Evolutionary conservation across 2,888 invertebrate species (phyloP), one percentile per base, ranked within the genome.

Genomic region (Drosophila borborema): DNA sequence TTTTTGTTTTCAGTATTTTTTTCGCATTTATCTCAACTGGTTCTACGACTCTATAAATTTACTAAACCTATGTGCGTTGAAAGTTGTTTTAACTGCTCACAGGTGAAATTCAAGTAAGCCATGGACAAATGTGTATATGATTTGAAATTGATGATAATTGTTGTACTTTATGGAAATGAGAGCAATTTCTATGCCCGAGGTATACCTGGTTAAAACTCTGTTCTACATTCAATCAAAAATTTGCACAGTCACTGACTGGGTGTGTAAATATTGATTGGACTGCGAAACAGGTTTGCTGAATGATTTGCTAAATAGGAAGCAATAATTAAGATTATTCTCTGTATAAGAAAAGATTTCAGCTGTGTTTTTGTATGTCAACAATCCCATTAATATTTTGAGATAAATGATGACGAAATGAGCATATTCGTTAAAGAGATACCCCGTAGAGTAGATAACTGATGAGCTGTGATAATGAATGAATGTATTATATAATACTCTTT

Each of bases 311-410:
- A 60, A 66, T 72, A 54, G 14, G 28, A 64, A 61, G 36, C 18
- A 45, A 61, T 68, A 63, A 77, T 78, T 65, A 64, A 68, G 64
- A 56, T 66, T 63, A 36, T 64, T 72, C 58, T 55, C 45, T 45
- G 18, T 40, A 28, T 28, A 28, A 28, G 38, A 14, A 23, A 62
- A 62, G 61, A 68, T 63, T 28, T 41, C 49, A 69, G 20, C 46
- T 36, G 58, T 46, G 55, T 60, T 43, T 72, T 77, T 77, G 60
- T 81, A 51, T 78, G 78, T 78, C 77, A 81, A 78, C 77, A 77
- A 68, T 63, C 10, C 53, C 54, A 60, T 77, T 43, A 54, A 61
- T 23, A 48, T 8, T 38, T 10, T 10, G 28, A 62, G 38, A 34
- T 9, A 45, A 58, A 18, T 23, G 43, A 41, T 51, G 31, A 36